phyloP scores from a whole-genome alignment of 2,113 vertebrate species.

The Tachycineta bicolor region DNA sequence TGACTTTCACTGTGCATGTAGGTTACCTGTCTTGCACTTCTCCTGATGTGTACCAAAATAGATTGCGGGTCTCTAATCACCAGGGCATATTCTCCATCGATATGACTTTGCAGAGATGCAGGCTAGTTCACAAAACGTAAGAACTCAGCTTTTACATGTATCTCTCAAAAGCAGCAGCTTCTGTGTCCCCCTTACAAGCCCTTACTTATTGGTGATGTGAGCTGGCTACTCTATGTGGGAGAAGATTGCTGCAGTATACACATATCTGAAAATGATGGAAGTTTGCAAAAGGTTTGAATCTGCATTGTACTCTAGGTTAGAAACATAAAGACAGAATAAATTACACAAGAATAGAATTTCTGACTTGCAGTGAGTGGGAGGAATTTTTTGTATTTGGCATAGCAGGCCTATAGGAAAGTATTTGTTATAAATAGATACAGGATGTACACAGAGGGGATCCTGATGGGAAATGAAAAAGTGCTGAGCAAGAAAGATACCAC shows the following conservation, averaged over 20 bases:
- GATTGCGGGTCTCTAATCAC: background rate
- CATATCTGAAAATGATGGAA: background rate
- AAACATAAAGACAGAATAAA: slow-evolving; percentile 2
- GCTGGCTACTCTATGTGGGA: background rate
- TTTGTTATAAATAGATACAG: background rate
- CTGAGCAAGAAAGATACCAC: background rate
- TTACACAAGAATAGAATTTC: background rate
- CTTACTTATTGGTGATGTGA: background rate
- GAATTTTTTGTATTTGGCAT: background rate
- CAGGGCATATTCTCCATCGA: background rate
- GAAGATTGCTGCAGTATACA: background rate
- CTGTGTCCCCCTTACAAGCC: background rate
- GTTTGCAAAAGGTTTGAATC: background rate
- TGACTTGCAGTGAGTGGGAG: background rate
- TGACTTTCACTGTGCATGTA: background rate
- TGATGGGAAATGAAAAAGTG: background rate
- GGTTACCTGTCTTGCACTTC: background rate
- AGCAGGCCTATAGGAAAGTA: background rate
- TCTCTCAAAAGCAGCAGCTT: background rate
- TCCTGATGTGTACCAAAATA: background rate
- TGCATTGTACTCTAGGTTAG: background rate
- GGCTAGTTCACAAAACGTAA: background rate
- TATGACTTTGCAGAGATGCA: background rate
- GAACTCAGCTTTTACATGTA: background rate
- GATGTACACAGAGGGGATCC: background rate